phyloP scores from a whole-genome alignment of 2,888 invertebrate genomes.

The Caenorhabditis sulstoni region DNA sequence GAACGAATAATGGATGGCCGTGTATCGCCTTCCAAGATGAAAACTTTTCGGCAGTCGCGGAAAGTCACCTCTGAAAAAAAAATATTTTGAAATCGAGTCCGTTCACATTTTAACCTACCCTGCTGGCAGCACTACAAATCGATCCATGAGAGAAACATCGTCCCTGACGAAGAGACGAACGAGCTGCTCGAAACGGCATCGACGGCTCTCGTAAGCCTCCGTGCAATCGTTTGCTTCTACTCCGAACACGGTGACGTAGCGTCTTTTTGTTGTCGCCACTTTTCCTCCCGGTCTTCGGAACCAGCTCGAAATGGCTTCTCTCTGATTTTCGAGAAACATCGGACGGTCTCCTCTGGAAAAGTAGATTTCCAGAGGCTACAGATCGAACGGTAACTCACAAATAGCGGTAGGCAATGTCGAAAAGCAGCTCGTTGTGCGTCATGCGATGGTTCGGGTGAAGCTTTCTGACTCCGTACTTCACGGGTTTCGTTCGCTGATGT shows the following conservation, averaged over 20 bases:
- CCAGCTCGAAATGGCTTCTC: conserved; percentile 8
- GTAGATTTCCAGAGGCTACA: neutral
- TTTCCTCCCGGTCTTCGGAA: conserved; percentile 2
- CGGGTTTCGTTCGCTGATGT: neutral
- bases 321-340: conserved; percentile 18
- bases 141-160: conserved; percentile 7
- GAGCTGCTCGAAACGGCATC: conserved; percentile 2
- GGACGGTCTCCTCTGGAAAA: conserved; percentile 12
- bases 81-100: neutral
- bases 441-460: neutral
- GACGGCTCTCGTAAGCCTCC: neutral
- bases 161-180: conserved; percentile 12
- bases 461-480: conserved; percentile 14
- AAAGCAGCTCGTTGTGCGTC: neutral
- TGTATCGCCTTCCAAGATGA: conserved; percentile 16
- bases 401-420: neutral
- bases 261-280: conserved; percentile 15
- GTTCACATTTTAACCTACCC: conserved; percentile 10
- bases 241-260: neutral
- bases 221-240: conserved; percentile 8
- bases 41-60: conserved; percentile 22
- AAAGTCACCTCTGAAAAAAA: conserved; percentile 29
- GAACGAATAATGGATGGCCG: conserved; percentile 12
- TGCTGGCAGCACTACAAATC: conserved; percentile 21
- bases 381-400: neutral